Evolutionary conservation across 1,140 invertebrate genomes (phyloP), one percentile per base, ranked within the genome.

Genomic region (Solenopsis fugax): DNA sequence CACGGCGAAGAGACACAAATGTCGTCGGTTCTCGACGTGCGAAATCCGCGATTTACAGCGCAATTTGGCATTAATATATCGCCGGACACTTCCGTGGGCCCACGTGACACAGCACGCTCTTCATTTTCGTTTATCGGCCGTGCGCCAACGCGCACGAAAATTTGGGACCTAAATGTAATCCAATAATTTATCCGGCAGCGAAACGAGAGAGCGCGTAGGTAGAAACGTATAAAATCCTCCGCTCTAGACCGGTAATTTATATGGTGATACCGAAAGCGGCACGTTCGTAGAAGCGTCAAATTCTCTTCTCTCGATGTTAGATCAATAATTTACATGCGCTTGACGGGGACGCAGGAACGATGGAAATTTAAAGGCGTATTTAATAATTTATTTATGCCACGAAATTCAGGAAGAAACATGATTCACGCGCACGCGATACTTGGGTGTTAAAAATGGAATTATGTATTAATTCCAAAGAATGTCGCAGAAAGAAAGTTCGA

Each of bases 1-100:
- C 48, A 24, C 1, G 9, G 2, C 16, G 10, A 71, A 13, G 16
- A 82, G 34, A 60, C 29, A 72, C 65, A 24, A 72, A 56, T 34
- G 72, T 72, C 50, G 9, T 56, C 34, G 50, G 45, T 21, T 50
- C 29, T 58, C 52, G 52, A 3, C 16, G 21, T 37, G 56, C 21
- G 16, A 82, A 81, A 82, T 82, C 24, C 21, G 16, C 24, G n/a
- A 71, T 82, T 82, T 82, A 82, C 37, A 52, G 12, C 41, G 18
- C 52, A 54, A 58, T 72, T 72, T n/a, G 24, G 52, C 67, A 82
- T 82, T 82, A 82, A 82, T 82, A 72, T 82, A 48, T 10, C 78
- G 1, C 37, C 21, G 37, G 52, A 24, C 52, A 3, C 54, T 54
- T 4, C 29, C 37, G 41, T 12, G 10, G 50, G 21, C 10, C 34